Evolutionary conservation across 2,888 invertebrate species (phyloP), one percentile per base, ranked within the genome.

Genomic region (Itoplectis maculator): DNA sequence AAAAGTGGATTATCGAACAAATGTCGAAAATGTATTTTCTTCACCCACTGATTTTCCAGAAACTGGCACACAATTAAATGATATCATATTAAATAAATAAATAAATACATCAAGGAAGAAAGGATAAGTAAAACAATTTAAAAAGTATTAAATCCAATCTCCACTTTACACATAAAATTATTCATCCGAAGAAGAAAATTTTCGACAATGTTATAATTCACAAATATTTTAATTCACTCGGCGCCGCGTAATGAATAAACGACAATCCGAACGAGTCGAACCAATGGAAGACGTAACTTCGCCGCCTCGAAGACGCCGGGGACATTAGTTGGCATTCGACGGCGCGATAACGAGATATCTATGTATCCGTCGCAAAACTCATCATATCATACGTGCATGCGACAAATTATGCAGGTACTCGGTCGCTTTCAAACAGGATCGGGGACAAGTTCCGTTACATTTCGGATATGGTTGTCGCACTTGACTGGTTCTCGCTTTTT

Each of bases 371-470:
- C 72, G 70, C 72, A 72, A 79, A 76, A 82, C 75, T 59, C 82
- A 82, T 82, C 82, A 61, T 78, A 75, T 51, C 45, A 59, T 75
- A 63, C 4, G 23, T 4, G 20, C 63, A 79, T 79, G 75, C 61
- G 75, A 82, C 79, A 82, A 79, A 82, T 82, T 82, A 82, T 79
- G 82, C 82, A 79, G 69, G 51, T 66, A 82, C 49, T 51, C 69
- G 65, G 29, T 79, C 29, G 75, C 65, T 79, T 76, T 79, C 59
- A 82, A 82, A 82, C 82, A 75, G 82, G 82, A 82, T 79, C 79
- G 69, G 51, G 47, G 66, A 40, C 82, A 72, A 75, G 82, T 79
- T 82, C 82, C 82, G 82, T 82, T 82, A 82, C 65, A 82, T 75
- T 79, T 82, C 79, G 82, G 82, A 79, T 79, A 79, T 82, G 82